These are phyloP conservation scores for Oostethus manadensis DNA, from an alignment of 2,113 vertebrate genomes.

Conservation along the genomic window DNA sequence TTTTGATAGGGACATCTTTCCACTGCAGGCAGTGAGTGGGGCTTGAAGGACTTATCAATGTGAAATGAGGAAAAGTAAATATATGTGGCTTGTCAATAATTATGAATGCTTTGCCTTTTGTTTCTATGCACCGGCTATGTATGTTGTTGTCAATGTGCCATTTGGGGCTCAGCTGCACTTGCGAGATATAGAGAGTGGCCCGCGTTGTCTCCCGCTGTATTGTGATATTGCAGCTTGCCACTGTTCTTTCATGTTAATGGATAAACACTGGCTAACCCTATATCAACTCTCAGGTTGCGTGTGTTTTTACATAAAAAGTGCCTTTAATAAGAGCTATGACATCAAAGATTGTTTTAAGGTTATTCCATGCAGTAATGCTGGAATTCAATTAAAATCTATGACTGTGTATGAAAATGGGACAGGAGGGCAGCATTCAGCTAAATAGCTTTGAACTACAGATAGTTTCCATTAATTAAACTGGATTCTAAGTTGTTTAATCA, in stretches of 20 bases:
- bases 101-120: conserved; percentile 68
- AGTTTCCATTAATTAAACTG: conserved; percentile 69
- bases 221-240: conserved; percentile 61
- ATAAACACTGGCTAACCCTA: conserved; percentile 58
- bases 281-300: conserved; percentile 48
- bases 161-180: conserved; percentile 68
- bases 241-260: conserved; percentile 62
- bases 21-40: conserved; percentile 61
- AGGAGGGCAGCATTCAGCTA: conserved; percentile 56
- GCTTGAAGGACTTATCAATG: conserved; percentile 68
- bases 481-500: conserved; percentile 73
- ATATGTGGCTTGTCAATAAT: conserved; percentile 75
- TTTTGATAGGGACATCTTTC: conserved; percentile 70
- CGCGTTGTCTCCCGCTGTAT: conserved; percentile 55
- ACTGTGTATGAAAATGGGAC: conserved; percentile 58
- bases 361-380: conserved; percentile 44
- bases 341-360: conserved; percentile 62
- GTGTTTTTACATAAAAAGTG: conserved; percentile 40
- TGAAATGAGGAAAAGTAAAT: conserved; percentile 70
- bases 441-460: conserved; percentile 69
- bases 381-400: conserved; percentile 64
- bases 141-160: conserved; percentile 71
- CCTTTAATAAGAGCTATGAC: conserved; percentile 51
- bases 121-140: conserved; percentile 65
- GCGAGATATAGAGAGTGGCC: conserved; percentile 66